A percentile compares a stretch with the other conserved stretches of the same genome.
These are phyloP conservation scores for Phataginus tetradactyla DNA, from an alignment of 2,797 vertebrate species.

Conservation along the genomic window DNA sequence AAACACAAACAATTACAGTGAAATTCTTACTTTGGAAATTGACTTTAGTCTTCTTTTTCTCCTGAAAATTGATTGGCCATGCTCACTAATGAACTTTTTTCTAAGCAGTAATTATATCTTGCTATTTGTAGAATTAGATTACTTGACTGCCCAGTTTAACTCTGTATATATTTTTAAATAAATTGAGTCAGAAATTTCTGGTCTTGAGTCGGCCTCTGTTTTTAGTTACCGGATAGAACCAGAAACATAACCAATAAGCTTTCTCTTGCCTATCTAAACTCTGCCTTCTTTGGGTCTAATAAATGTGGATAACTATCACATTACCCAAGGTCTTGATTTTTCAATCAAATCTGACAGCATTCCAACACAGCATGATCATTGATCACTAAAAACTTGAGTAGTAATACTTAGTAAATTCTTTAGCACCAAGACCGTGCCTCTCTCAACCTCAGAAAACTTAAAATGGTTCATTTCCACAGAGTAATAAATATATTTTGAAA, in stretches of 20 bases:
- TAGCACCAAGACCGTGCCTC: not conserved
- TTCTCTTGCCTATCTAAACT: not conserved
- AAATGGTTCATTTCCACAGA: not conserved
- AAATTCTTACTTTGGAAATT: constrained; percentile 57
- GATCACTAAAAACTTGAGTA: not conserved
- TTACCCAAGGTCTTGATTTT: not conserved
- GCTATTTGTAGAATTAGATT: constrained; percentile 33
- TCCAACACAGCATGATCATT: not conserved
- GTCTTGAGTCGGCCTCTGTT: constrained; percentile 1
- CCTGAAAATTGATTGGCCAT: not conserved
- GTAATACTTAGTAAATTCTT: not conserved
- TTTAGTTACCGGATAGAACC: constrained; percentile 40
- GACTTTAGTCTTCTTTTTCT: not conserved
- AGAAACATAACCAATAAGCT: not conserved
- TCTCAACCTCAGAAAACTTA: constrained; percentile 42
- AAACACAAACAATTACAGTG: constrained; percentile 44
- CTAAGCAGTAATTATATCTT: not conserved
- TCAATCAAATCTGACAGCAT: not conserved
- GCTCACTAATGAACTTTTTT: constrained; percentile 22
- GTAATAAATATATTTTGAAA: not conserved
- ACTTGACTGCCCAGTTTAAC: constrained; percentile 3
- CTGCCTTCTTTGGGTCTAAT: not conserved
- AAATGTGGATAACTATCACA: not conserved
- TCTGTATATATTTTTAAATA: constrained; percentile 55
- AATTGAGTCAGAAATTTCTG: constrained; percentile 46